Evolutionary conservation across 2,113 vertebrate species (phyloP), one percentile per base, ranked within the genome.

Genomic region (Syngnathus scovelli): DNA sequence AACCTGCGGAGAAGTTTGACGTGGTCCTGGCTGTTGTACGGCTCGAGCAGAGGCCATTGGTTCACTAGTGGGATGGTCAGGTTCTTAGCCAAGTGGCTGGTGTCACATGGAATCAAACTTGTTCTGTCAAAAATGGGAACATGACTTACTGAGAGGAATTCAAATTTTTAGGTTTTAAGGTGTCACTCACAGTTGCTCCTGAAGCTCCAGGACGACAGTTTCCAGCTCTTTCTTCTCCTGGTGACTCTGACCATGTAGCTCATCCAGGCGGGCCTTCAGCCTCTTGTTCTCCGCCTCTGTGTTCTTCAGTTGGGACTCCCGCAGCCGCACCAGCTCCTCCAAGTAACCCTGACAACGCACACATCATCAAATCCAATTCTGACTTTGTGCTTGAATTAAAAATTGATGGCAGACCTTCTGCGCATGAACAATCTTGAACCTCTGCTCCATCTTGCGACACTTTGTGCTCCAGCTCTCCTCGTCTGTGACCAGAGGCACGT

Each of bases 381-480:
- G 44, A 16, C 0, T 46, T 46, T 46, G 12, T 6, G 44, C 15
- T 46, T 6, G 12, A 46, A 46, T 0, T 15, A 1, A 5, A 46
- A 33, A 1, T 36, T 3, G 55, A 16, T 3, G 11, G 38, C 72
- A 8, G 79, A 97, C 96, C 94, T 98, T 98, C 84, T 98, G 96
- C 38, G 96, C 96, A 0, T 97, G 95, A 80, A 98, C 93, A 0
- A 98, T 98, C 86, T 96, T 97, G 70, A 98, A 98, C 78, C 96
- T 95, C 89, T 98, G 96, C 89, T 98, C 96, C 95, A 96, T 98
- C 89, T 96, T 98, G 85, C 94, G 94, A 86, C 95, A 98, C 78
- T 96, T 98, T 89, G 88, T 94, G 89, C 95, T 96, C 95, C 95
- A 98, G 87, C 92, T 98, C 90, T 98, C 96, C 84, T 98, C 95